Base-by-base conservation (phyloP, 1,140 invertebrate genomes). In the Phthorimaea operculella region DNA sequence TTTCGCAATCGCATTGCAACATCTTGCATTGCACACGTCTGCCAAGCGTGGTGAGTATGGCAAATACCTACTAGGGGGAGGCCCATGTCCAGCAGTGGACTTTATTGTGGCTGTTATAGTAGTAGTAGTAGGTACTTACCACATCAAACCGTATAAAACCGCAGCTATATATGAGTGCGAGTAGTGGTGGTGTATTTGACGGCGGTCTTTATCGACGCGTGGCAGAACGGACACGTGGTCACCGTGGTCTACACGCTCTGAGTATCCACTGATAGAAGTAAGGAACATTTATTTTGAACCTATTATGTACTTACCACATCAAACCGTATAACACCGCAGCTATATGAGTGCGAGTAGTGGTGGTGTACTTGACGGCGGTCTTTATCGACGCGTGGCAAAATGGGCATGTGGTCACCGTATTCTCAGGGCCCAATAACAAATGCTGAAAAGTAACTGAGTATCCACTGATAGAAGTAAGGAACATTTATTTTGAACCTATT, bases 101-200 rank as follows among this genome's bases (percentile, higher is more conserved):
- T n/a, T n/a, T n/a, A n/a, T n/a, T n/a, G n/a, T n/a, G n/a, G n/a
- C n/a, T n/a, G n/a, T n/a, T n/a, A n/a, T n/a, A n/a, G n/a, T n/a
- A n/a, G n/a, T n/a, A n/a, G n/a, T n/a, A n/a, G n/a, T n/a, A n/a
- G n/a, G n/a, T n/a, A 59, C 56, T 79, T 77, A 90, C 89, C 80
- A 86, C 16, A 89, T 18, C 9, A 88, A 4, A 56, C 86, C 89
- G 5, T 88, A 74, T 1, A 90, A 21, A 9, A 88, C 65, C 0
- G 88, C 89, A 36, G 89, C 76, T 0, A 89, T 60, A n/a, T n/a
- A 61, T 90, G 89, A 2, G 90, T 90, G 63, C 87, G 88, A 0
- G 79, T 84, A 2, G 81, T 87, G 0, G 84, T 59, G 59, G 86
- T 83, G 7, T 79, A 74, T 42, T 86, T 77, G 6, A 89, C 69